Conservation (phyloP, 2,797 vertebrate genomes). For the Nothura maculosa region DNA sequence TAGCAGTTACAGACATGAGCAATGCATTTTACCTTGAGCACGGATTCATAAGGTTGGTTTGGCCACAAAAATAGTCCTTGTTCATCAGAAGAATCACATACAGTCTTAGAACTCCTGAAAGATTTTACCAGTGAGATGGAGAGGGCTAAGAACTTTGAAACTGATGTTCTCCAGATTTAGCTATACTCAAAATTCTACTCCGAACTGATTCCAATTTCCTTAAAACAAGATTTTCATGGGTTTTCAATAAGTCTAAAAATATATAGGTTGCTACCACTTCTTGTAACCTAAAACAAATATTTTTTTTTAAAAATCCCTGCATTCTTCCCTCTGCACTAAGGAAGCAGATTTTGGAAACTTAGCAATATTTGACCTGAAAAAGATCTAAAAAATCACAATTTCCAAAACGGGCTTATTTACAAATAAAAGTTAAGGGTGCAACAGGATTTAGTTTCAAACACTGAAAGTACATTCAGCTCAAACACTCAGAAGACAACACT, state of each 20-base stretch:
- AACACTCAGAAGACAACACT: background rate
- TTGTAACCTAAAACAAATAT: background rate
- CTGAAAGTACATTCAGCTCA: background rate
- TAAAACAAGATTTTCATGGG: background rate
- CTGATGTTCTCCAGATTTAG: background rate
- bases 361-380: background rate
- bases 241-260: background rate
- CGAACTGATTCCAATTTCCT: background rate
- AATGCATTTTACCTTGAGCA: background rate
- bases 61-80: background rate
- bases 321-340: background rate
- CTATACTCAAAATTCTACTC: background rate
- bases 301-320: fast-evolving
- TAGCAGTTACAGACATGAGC: background rate
- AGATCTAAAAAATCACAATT: background rate
- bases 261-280: background rate
- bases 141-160: background rate
- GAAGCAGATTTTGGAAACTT: conserved; percentile 26
- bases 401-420: conserved; percentile 39
- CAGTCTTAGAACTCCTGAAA: background rate
- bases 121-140: background rate
- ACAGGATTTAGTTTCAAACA: background rate
- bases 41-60: background rate
- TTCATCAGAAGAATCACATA: background rate
- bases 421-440: background rate